These are phyloP conservation scores for Lysandra coridon DNA, from an alignment of 2,888 invertebrate species.

Conservation along the genomic window DNA sequence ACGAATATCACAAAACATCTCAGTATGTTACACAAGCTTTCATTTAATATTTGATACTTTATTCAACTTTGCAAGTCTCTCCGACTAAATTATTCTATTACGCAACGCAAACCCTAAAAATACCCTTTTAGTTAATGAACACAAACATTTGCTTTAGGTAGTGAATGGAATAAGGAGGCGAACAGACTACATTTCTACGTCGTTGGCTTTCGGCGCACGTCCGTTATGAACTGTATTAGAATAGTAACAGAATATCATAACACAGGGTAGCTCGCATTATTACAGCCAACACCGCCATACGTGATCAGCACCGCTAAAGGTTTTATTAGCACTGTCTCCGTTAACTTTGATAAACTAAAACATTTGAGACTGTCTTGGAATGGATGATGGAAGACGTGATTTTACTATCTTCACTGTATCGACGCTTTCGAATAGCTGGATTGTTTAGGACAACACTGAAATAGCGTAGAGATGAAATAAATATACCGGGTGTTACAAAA, in stretches of 20 bases:
- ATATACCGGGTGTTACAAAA: too few species aligned
- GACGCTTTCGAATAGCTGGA: background rate
- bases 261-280: conserved; percentile 29
- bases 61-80: background rate
- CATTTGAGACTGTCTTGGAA: conserved; percentile 13
- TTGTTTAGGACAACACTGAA: background rate
- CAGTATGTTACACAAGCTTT: background rate
- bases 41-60: background rate
- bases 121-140: conserved; percentile 20
- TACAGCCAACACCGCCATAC: conserved; percentile 23
- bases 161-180: conserved; percentile 26
- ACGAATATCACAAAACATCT: background rate
- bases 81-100: background rate
- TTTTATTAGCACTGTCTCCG: conserved; percentile 11
- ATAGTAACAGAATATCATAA: conserved; percentile 31
- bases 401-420: background rate
- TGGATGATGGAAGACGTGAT: background rate
- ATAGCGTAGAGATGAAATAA: too few species aligned
- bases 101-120: conserved; percentile 13
- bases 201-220: background rate
- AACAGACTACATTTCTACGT: conserved; percentile 15
- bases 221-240: conserved; percentile 29
- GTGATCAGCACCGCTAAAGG: conserved; percentile 23
- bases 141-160: conserved; percentile 10
- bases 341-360: conserved; percentile 20